A percentile compares a stretch with the other conserved stretches of the same genome.
Conservation (phyloP, 1,140 invertebrate species). For the Orchestia grillus region DNA sequence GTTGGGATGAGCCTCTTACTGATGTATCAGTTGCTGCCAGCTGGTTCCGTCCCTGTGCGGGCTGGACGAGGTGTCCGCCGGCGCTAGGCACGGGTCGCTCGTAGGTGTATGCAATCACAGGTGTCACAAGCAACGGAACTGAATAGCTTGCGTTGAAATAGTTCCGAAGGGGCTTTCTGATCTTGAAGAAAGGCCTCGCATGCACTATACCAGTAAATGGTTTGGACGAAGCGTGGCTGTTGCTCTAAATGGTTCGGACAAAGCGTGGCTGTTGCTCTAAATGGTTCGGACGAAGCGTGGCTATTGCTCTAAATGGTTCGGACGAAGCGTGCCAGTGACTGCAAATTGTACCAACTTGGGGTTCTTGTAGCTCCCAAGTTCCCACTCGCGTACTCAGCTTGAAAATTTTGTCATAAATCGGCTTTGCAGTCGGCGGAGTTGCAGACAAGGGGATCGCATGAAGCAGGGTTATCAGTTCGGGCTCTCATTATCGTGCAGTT, state of each 20-base stretch:
- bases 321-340: background rate
- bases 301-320: background rate
- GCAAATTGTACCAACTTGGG: background rate
- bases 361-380: too few relatives aligned
- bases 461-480: background rate
- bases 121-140: background rate
- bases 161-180: background rate
- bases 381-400: background rate
- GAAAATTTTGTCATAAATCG: background rate
- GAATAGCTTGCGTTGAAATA: background rate
- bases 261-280: background rate
- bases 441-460: background rate
- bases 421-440: background rate
- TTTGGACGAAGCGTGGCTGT: background rate
- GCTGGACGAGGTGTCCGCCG: too few relatives aligned
- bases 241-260: background rate
- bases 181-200: background rate
- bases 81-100: too few relatives aligned
- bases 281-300: background rate
- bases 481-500: background rate
- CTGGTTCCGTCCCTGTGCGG: background rate
- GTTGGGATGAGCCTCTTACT: too few relatives aligned
- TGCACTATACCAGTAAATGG: too few relatives aligned
- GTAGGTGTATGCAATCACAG: background rate
- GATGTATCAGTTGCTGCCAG: background rate